Conservation (phyloP, 1,140 invertebrate species). For the Trachelipus rathkii region DNA sequence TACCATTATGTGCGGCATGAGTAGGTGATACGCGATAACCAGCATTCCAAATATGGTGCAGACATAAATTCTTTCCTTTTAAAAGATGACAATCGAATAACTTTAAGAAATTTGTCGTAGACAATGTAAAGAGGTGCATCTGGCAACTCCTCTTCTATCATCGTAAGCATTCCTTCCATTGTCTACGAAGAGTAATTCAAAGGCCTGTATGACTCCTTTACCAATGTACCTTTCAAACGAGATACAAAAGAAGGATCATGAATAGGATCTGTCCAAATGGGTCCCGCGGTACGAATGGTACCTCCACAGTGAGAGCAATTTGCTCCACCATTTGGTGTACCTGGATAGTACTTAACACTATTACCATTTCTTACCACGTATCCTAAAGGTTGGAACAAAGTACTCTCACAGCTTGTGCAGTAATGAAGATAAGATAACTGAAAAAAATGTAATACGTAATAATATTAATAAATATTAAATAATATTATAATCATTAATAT, state of each 20-base stretch:
- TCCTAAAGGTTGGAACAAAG: slow-evolving; percentile 72
- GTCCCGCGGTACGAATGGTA: slow-evolving; percentile 77
- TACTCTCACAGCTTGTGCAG: slow-evolving; percentile 79
- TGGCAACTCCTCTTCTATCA: slow-evolving; percentile 68
- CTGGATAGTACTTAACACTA: slow-evolving; percentile 60
- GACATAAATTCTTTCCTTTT: slow-evolving; percentile 68
- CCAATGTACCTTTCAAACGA: slow-evolving; percentile 52
- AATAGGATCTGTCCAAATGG: slow-evolving; percentile 84
- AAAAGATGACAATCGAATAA: slow-evolving; percentile 57
- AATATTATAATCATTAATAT: no score
- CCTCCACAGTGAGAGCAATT: slow-evolving; percentile 73
- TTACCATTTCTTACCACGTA: slow-evolving; percentile 56
- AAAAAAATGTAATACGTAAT: slow-evolving; percentile 52
- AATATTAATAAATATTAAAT: not conserved
- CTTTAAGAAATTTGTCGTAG: slow-evolving; percentile 60
- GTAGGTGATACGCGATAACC: slow-evolving; percentile 89
- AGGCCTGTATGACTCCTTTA: slow-evolving; percentile 35
- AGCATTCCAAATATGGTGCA: slow-evolving; percentile 84
- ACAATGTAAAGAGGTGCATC: slow-evolving; percentile 86
- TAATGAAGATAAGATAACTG: slow-evolving; percentile 83
- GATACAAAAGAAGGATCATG: slow-evolving; percentile 75
- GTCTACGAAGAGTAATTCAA: not conserved
- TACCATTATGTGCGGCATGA: slow-evolving; percentile 77
- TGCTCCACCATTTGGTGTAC: slow-evolving; percentile 61
- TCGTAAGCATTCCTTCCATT: slow-evolving; percentile 58